Evolutionary conservation across 1,140 invertebrate genomes (phyloP).

Genomic region (Scaptodrosophila lebanonensis): DNA sequence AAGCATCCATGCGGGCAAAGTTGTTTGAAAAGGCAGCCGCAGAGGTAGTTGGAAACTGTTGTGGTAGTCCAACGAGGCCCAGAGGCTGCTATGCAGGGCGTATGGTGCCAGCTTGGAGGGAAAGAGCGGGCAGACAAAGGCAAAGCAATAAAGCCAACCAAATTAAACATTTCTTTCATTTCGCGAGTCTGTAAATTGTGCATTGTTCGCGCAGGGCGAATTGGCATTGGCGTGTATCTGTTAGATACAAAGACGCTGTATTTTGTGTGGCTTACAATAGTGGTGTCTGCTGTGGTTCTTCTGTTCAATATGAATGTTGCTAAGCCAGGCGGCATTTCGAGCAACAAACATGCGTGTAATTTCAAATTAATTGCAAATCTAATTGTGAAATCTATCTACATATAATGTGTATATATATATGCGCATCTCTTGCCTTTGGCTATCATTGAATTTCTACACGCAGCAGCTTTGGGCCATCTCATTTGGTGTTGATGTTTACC

Average conservation of each 20-base stretch:
- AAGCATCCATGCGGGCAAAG: constrained; percentile 15
- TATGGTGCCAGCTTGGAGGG: too few species aligned
- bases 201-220: not conserved
- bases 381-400: constrained; percentile 21
- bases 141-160: constrained; percentile 5
- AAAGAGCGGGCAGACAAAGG: constrained; percentile 44
- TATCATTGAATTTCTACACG: too few species aligned
- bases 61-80: constrained; percentile 47
- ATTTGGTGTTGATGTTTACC: too few species aligned
- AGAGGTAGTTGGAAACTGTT: constrained; percentile 28
- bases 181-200: constrained; percentile 12
- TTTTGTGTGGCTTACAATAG: too few species aligned
- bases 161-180: constrained; percentile 47
- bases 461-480: too few species aligned
- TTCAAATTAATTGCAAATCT: constrained; percentile 34
- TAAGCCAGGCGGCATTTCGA: too few species aligned
- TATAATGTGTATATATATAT: too few species aligned
- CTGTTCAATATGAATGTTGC: too few species aligned
- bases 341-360: constrained; percentile 15
- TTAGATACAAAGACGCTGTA: not conserved
- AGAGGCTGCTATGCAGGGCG: not conserved
- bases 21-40: not conserved
- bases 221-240: not conserved
- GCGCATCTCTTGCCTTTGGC: too few species aligned
- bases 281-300: too few species aligned